Base-by-base conservation (phyloP, 2,888 invertebrate genomes). In the Drosophila kokeensis region DNA sequence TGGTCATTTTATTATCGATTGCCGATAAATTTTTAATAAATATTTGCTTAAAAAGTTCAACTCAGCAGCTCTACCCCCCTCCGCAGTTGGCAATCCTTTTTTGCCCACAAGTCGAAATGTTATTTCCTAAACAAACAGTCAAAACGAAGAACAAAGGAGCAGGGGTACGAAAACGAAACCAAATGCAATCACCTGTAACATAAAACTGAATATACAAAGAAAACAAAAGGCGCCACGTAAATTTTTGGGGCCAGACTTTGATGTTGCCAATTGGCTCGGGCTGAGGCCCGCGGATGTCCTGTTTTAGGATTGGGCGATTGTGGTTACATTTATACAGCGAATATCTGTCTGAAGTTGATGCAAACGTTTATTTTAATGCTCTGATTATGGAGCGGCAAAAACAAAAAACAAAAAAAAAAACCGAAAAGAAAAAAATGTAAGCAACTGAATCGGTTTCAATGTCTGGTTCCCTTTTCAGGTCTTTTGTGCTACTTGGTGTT, bases 111-210 rank as follows among this genome's bases (percentile, higher is more conserved):
- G 75, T 69, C 79, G 70, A 83, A 80, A 74, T 82, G 72, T 81
- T 85, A 76, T 80, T 76, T 71, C 87, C 85, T 84, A 86, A 86
- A 83, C 70, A 86, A 82, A 86, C 76, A 86, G 62, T 2, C 32
- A 55, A 32, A 54, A 18, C n/a, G 40, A 30, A 21, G 15, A 11
- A 38, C 1, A 13, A 15, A 30, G 21, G n/a, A 24, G 36, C 21
- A 60, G 11, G 29, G 24, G 49, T 18, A 38, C 21, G 24, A 50
- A 38, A 70, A 63, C 52, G 54, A 38, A 68, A 71, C 57, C 70
- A 74, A 87, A 87, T 88, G 83, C 89, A 89, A 86, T 89, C 88
- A 88, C 89, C 88, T 88, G 90, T 89, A 89, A 88, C 76, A 77
- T 72, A 75, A 87, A 82, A 85, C 83, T 76, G 80, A 83, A 80